phyloP scores from a whole-genome alignment of 2,888 invertebrate genomes.

The Andrena dorsata region DNA sequence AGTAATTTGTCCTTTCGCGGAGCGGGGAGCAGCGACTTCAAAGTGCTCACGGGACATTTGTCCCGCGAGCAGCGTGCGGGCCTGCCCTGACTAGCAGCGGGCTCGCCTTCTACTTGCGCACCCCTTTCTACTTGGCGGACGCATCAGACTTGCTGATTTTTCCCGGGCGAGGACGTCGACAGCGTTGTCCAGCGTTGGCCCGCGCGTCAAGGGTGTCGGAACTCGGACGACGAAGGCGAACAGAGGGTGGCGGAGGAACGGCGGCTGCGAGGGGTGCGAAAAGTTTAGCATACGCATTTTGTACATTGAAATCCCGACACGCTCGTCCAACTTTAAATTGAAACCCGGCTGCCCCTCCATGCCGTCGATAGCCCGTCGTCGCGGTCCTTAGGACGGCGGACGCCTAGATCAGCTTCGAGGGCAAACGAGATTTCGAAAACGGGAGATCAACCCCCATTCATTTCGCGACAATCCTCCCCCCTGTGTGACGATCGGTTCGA shows the following conservation, averaged over 20 bases:
- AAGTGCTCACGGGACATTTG: conserved; percentile 71
- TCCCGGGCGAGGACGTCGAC: conserved; percentile 65
- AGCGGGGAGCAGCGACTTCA: conserved; percentile 66
- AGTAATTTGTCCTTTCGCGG: conserved; percentile 71
- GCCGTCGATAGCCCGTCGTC: conserved; percentile 57
- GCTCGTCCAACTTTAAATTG: conserved; percentile 82
- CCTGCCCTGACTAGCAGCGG: conserved; percentile 54
- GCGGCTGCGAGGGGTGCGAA: conserved; percentile 69
- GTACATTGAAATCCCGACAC: conserved; percentile 83
- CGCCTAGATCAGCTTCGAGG: conserved; percentile 6
- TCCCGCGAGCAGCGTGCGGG: conserved; percentile 59
- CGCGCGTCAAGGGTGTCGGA: conserved; percentile 65
- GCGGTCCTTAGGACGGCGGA: conserved; percentile 31
- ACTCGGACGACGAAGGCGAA: conserved; percentile 66
- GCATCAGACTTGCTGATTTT: conserved; percentile 84
- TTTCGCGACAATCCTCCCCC: no score
- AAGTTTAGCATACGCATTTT: conserved; percentile 83
- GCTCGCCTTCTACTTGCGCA: conserved; percentile 69
- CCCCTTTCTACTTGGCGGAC: conserved; percentile 71
- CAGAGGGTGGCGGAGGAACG: conserved; percentile 48
- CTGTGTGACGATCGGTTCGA: no score
- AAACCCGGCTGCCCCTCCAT: conserved; percentile 73
- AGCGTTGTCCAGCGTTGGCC: conserved; percentile 71
- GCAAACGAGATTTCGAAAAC: conserved; percentile 36
- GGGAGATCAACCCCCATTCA: background rate